phyloP scores from a whole-genome alignment of 2,888 invertebrate genomes.

The Nebria brevicollis region DNA sequence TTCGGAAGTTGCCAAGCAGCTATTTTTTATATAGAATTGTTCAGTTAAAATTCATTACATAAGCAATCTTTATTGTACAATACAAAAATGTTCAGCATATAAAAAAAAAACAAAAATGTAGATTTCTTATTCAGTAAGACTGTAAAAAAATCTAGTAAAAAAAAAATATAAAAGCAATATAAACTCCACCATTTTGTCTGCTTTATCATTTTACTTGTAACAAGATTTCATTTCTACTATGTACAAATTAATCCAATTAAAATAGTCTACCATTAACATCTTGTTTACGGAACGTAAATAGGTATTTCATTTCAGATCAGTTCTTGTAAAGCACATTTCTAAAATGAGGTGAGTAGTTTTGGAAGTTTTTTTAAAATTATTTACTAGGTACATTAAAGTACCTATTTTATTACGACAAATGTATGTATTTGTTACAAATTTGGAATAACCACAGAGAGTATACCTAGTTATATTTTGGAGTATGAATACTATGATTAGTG shows the following conservation, averaged over 20 bases:
- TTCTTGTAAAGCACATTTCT: no score
- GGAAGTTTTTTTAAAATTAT: no score
- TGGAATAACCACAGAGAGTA: no score
- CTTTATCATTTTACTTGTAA: background rate
- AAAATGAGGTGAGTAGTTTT: no score
- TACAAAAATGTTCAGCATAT: conserved; percentile 35
- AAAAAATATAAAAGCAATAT: conserved; percentile 44
- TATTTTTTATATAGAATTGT: conserved; percentile 31
- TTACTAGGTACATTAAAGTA: no score
- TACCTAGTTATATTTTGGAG: no score
- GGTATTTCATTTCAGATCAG: no score
- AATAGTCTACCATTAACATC: background rate
- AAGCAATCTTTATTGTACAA: conserved; percentile 45
- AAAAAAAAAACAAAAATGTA: conserved; percentile 36
- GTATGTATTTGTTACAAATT: no score
- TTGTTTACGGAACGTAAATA: background rate
- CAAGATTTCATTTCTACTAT: background rate
- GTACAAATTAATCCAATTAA: background rate
- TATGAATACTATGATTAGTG: no score
- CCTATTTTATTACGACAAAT: no score
- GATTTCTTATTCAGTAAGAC: conserved; percentile 47
- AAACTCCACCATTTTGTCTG: conserved; percentile 30
- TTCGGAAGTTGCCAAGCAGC: conserved; percentile 41
- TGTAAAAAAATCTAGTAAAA: conserved; percentile 45
- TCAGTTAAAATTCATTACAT: conserved; percentile 34